Percentiles rank a stretch among this genome's conserved stretches.
These are phyloP conservation scores for Eurystomus glaucurus DNA, from an alignment of 2,797 vertebrate species.

Conservation along the genomic window DNA sequence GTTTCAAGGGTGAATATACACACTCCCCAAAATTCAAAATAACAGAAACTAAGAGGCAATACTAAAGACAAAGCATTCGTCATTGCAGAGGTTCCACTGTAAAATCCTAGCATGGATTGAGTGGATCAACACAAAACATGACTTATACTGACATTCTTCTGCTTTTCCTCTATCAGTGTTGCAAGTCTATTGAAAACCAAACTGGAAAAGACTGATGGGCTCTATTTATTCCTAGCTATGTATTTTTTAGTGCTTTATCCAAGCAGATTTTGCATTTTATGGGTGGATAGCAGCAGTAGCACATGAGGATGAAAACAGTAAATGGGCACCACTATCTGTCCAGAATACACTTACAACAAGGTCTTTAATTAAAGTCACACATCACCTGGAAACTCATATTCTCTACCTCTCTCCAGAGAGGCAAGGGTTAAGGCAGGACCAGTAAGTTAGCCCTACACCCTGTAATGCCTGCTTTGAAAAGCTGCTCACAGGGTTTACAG, in stretches of 20 bases:
- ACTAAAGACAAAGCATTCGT: not conserved
- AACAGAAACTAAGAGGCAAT: not conserved
- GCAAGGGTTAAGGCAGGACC: slow-evolving; percentile 73
- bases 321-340: not conserved
- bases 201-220: not conserved
- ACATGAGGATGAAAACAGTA: not conserved
- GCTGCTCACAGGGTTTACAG: slow-evolving; percentile 66
- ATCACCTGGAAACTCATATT: not conserved
- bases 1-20: not conserved
- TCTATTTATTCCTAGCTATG: not conserved
- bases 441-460: slow-evolving; percentile 25
- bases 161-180: not conserved
- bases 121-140: not conserved
- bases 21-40: not conserved
- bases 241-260: not conserved
- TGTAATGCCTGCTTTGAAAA: slow-evolving; percentile 73
- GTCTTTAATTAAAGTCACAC: not conserved
- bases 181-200: not conserved
- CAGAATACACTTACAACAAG: not conserved
- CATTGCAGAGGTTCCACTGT: not conserved
- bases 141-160: not conserved
- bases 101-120: not conserved
- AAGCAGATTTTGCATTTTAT: not conserved
- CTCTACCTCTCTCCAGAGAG: not conserved
- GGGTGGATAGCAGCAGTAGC: not conserved